phyloP scores from a whole-genome alignment of 2,888 invertebrate species.

The Calameuta filiformis region DNA sequence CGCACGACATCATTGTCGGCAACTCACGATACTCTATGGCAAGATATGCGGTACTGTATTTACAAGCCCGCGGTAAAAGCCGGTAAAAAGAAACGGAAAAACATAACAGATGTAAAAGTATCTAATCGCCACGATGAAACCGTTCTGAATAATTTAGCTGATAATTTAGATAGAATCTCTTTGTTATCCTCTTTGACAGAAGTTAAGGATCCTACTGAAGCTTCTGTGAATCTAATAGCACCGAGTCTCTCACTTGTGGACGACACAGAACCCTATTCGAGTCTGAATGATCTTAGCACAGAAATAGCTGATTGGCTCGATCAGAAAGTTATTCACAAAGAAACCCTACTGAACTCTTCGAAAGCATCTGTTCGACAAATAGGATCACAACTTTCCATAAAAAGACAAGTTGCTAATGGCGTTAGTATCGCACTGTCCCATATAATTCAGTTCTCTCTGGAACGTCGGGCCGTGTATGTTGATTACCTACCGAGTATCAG shows the following conservation, averaged over 20 bases:
- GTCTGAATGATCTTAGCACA: conserved; percentile 38
- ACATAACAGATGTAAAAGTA: conserved; percentile 12
- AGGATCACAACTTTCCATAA: conserved; percentile 26
- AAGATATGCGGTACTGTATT: conserved; percentile 40
- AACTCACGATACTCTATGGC: conserved; percentile 47
- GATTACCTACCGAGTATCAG: conserved; percentile 80
- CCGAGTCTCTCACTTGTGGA: conserved; percentile 64
- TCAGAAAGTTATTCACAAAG: conserved; percentile 29
- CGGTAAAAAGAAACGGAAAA: conserved; percentile 35
- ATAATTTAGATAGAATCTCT: conserved; percentile 48
- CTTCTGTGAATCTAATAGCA: conserved; percentile 46
- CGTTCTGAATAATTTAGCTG: conserved; percentile 39
- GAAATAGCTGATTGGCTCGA: conserved; percentile 60
- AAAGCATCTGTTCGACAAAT: neutral
- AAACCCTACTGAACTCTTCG: neutral
- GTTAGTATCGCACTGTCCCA: conserved; percentile 65
- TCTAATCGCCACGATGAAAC: conserved; percentile 3
- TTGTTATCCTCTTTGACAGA: conserved; percentile 47
- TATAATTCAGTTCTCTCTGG: conserved; percentile 68
- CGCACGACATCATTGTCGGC: conserved; percentile 23
- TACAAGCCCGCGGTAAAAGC: conserved; percentile 54
- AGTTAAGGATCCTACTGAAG: conserved; percentile 53
- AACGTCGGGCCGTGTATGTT: conserved; percentile 70
- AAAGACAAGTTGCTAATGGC: conserved; percentile 41
- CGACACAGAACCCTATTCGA: conserved; percentile 48